phyloP scores from a whole-genome alignment of 2,888 invertebrate species.

The Xiphydria camelus region DNA sequence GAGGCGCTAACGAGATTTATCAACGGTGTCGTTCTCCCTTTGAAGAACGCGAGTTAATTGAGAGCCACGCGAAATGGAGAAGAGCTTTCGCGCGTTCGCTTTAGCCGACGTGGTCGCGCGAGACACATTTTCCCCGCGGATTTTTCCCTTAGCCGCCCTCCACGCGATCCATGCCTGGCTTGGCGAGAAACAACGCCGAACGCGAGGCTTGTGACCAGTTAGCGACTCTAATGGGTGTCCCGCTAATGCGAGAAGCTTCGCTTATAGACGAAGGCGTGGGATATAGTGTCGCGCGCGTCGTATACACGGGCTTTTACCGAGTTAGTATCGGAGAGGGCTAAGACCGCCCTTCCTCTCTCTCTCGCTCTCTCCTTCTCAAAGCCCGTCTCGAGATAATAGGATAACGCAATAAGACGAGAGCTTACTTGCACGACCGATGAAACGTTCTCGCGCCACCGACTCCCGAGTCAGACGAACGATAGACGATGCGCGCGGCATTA shows the following conservation, averaged over 20 bases:
- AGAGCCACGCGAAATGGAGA: too few species aligned
- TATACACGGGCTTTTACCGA: neutral
- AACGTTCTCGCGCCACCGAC: neutral
- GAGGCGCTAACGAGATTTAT: too few species aligned
- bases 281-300: neutral
- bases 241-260: too few species aligned
- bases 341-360: constrained; percentile 4
- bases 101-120: too few species aligned
- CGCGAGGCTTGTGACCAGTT: too few species aligned
- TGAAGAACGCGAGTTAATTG: too few species aligned
- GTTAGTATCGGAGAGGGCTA: neutral
- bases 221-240: too few species aligned
- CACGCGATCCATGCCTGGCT: too few species aligned
- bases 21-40: too few species aligned
- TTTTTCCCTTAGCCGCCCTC: too few species aligned
- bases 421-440: constrained; percentile 1
- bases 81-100: too few species aligned
- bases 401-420: constrained; percentile 6
- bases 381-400: constrained; percentile 1
- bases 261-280: neutral
- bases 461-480: neutral
- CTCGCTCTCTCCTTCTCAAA: neutral
- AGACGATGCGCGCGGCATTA: constrained; percentile 23
- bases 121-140: constrained; percentile 1
- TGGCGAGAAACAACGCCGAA: too few species aligned